phyloP scores from a whole-genome alignment of 2,113 vertebrate species.

The Aspidoscelis tigris region DNA sequence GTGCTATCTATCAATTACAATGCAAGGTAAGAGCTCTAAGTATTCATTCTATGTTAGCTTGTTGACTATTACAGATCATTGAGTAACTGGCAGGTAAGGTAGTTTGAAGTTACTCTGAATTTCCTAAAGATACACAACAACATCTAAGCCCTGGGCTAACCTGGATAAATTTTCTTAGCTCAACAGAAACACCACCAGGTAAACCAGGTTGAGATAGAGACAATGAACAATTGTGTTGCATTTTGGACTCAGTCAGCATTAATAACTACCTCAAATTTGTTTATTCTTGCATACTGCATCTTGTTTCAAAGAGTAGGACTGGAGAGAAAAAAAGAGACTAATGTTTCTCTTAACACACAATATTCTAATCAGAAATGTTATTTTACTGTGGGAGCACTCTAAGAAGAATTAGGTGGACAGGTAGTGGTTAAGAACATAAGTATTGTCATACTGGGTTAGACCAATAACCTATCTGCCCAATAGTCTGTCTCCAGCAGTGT shows the following conservation, averaged over 20 bases:
- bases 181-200: background rate
- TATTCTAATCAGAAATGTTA: background rate
- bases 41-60: constrained; percentile 20
- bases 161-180: background rate
- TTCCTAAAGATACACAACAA: constrained; percentile 22
- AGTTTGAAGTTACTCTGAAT: constrained; percentile 31
- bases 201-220: background rate
- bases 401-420: constrained; percentile 18
- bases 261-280: background rate
- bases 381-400: constrained; percentile 28
- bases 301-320: background rate
- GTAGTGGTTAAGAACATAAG: constrained; percentile 22
- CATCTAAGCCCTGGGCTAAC: background rate
- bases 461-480: constrained; percentile 28
- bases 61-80: background rate
- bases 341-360: constrained; percentile 20
- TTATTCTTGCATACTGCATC: background rate
- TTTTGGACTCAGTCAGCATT: background rate
- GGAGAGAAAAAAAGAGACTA: background rate
- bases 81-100: constrained; percentile 18
- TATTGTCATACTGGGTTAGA: constrained; percentile 28
- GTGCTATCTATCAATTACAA: constrained; percentile 22
- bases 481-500: constrained; percentile 30
- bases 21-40: background rate
- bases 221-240: background rate